Evolutionary conservation across 2,888 invertebrate species (phyloP).

Genomic region (Diarsia mendica): DNA sequence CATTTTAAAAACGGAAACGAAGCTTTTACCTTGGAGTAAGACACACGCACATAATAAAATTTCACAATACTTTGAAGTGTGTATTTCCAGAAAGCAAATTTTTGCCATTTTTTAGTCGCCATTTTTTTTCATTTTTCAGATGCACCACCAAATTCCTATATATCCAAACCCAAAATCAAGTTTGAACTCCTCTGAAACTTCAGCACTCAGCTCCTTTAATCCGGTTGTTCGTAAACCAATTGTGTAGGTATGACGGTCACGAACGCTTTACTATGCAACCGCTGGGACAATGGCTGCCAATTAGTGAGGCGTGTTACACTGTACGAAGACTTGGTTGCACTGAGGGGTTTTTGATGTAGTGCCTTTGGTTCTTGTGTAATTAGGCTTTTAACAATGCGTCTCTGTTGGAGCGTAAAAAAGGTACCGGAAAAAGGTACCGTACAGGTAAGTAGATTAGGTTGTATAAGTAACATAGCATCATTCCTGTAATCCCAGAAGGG

Average conservation of each 20-base stretch:
- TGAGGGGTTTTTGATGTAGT: constrained; percentile 34
- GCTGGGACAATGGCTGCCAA: constrained; percentile 64
- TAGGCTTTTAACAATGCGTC: not conserved
- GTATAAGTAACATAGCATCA: not conserved
- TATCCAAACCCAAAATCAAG: constrained; percentile 33
- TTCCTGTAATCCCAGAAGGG: not conserved
- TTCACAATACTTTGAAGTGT: no score
- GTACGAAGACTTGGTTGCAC: constrained; percentile 39
- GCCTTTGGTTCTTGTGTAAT: not conserved
- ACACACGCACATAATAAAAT: no score
- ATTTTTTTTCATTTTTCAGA: not conserved
- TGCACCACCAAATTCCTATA: not conserved
- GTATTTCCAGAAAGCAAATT: no score
- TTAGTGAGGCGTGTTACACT: constrained; percentile 57
- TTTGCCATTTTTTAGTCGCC: not conserved
- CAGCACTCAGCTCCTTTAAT: constrained; percentile 43
- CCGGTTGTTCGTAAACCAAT: constrained; percentile 47
- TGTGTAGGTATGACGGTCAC: constrained; percentile 64
- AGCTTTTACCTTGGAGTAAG: no score
- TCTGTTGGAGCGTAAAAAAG: not conserved
- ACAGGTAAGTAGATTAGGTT: no score
- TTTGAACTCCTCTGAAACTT: constrained; percentile 26
- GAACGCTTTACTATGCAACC: constrained; percentile 67
- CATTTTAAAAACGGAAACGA: no score
- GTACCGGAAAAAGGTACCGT: no score